Evolutionary conservation across 2,888 invertebrate genomes (phyloP), one percentile per base, ranked within the genome.

Genomic region (Drosophila leonis): DNA sequence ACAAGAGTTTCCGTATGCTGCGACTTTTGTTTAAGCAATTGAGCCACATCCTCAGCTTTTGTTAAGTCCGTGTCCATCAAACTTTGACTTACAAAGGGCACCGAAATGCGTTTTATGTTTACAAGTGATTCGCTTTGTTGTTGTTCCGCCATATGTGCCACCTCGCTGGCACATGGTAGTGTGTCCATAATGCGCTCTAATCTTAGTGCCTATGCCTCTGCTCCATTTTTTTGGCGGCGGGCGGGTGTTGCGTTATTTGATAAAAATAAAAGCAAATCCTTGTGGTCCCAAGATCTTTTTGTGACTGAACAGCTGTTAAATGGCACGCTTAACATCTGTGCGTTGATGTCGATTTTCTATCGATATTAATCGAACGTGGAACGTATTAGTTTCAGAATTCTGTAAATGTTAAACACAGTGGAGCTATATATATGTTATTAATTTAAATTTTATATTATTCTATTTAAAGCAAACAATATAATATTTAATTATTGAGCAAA

Each of bases 301-400:
- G 29, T 44, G 66, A 57, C 44, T 24, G 18, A 83, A 74, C 84
- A 84, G 84, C 83, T 84, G 83, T 49, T 67, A 24, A 65, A 42
- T 66, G 31, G 60, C 52, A 75, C 61, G 76, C 70, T 54, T 44
- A 72, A 46, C 72, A 68, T 66, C 66, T 72, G 72, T 65, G 27
- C 18, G 9, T 20, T 37, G 20, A 37, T 62, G 49, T 51, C 61
- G 42, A 27, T 20, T 51, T 48, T 12, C 6, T n/a, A 62, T 69
- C 55, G 49, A 59, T 49, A 49, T 49, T 49, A 57, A 65, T 66
- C 65, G 76, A 64, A 12, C 9, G 15, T 8, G 33, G 4, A 35
- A 52, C 8, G 1, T 15, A 13, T 4, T 20, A 20, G 8, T 35
- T 7, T 1, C 0, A 6, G 3, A 54, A 24, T 13, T 15, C 0